Conservation (phyloP, 1,140 invertebrate species). For the Brachionus manjavacas region DNA sequence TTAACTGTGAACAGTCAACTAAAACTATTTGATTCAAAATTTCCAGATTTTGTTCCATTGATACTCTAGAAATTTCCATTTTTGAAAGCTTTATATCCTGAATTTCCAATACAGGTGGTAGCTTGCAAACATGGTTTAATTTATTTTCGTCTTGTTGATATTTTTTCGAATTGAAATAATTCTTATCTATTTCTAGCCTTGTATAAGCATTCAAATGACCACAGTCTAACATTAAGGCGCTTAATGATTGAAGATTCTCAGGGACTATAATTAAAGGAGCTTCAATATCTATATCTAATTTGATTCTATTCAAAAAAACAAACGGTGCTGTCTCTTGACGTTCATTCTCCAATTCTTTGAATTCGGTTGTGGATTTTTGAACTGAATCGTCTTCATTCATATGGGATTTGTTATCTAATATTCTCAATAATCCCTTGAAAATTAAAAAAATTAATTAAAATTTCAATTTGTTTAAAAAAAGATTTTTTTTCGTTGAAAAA, state of each 20-base stretch:
- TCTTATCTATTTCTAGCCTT: neutral
- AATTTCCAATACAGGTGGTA: slow-evolving; percentile 8
- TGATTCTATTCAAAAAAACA: slow-evolving; percentile 10
- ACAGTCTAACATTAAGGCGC: slow-evolving; percentile 16
- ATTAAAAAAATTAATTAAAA: neutral
- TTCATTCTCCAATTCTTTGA: neutral
- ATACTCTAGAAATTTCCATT: neutral
- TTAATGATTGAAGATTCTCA: neutral
- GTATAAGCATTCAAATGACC: slow-evolving; percentile 22
- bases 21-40: neutral
- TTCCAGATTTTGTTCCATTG: neutral
- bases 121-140: neutral
- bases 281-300: slow-evolving; percentile 27
- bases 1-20: slow-evolving; percentile 21
- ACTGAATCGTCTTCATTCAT: neutral
- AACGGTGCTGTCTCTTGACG: neutral
- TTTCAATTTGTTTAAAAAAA: neutral
- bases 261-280: slow-evolving; percentile 24
- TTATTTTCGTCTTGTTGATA: neutral
- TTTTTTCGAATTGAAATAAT: neutral
- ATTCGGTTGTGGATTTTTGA: neutral
- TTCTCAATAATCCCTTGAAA: neutral
- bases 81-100: neutral
- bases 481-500: too few species aligned
- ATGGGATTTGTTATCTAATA: neutral